These are phyloP conservation scores for Copidosoma aretas DNA, from an alignment of 2,888 invertebrate genomes.

Conservation along the genomic window DNA sequence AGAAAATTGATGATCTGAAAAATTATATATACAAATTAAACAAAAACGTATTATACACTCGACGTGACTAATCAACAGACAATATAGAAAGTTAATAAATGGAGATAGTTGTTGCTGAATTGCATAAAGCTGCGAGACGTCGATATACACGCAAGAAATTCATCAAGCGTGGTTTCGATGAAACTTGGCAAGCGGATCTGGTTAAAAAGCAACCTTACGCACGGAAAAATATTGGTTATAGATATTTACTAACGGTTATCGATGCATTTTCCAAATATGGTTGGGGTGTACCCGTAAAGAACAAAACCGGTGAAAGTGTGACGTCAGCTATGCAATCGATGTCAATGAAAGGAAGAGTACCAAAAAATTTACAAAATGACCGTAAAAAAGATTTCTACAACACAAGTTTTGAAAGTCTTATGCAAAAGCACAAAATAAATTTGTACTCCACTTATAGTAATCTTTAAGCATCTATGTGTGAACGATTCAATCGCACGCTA, in stretches of 20 bases:
- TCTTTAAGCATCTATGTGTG: too few species aligned
- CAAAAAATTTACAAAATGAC: constrained; percentile 43
- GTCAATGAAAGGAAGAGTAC: constrained; percentile 27
- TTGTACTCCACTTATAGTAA: constrained; percentile 36
- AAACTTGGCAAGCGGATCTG: constrained; percentile 5
- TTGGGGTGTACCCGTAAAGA: constrained; percentile 42
- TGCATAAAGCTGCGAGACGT: neutral
- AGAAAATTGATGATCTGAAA: neutral
- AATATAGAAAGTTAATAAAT: neutral
- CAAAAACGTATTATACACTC: neutral
- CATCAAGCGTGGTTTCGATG: neutral
- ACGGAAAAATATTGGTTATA: constrained; percentile 23
- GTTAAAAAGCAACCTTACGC: constrained; percentile 1
- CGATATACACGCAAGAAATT: neutral
- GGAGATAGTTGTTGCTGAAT: neutral
- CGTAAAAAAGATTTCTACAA: constrained; percentile 23
- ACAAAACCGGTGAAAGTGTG: constrained; percentile 45
- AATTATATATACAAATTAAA: neutral
- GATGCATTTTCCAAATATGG: constrained; percentile 59
- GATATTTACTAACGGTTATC: constrained; percentile 56
- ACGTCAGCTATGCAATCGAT: constrained; percentile 41
- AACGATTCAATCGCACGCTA: constrained; percentile 46
- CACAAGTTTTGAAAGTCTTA: constrained; percentile 23
- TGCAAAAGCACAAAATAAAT: constrained; percentile 31
- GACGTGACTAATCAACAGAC: constrained; percentile 48